phyloP scores from a whole-genome alignment of 2,113 vertebrate genomes.

The Callaeas wilsoni region DNA sequence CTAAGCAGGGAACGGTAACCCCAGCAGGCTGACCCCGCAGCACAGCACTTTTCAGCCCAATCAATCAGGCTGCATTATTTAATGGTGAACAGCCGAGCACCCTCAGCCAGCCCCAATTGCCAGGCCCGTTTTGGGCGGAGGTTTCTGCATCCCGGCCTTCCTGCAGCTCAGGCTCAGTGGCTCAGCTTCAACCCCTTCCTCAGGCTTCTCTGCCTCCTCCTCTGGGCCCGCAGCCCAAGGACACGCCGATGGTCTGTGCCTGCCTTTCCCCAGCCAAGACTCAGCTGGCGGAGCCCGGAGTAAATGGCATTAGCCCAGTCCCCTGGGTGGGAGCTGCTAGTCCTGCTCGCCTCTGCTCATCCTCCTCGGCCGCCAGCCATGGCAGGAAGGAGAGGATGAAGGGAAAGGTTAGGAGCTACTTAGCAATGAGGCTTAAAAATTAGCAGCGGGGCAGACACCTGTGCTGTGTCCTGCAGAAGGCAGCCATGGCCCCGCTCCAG shows the following conservation, averaged over 20 bases:
- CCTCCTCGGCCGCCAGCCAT: background rate
- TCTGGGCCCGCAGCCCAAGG: slow-evolving; percentile 4
- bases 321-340: background rate
- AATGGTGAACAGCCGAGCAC: background rate
- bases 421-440: background rate
- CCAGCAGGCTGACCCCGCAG: slow-evolving; percentile 10
- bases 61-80: slow-evolving; percentile 64
- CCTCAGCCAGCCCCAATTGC: background rate
- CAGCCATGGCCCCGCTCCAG: background rate
- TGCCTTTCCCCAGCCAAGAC: background rate
- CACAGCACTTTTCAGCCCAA: slow-evolving; percentile 46
- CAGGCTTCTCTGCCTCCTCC: background rate
- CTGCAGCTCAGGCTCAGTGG: fast-evolving
- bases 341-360: background rate
- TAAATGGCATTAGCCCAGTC: slow-evolving; percentile 32
- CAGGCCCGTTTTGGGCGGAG: background rate
- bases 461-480: background rate
- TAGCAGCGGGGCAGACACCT: slow-evolving; percentile 32
- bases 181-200: background rate
- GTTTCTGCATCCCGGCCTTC: background rate
- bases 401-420: slow-evolving; percentile 51
- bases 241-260: background rate
- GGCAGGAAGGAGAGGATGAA: background rate
- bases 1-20: slow-evolving; percentile 46
- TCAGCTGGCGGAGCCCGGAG: slow-evolving; percentile 17